These are phyloP conservation scores for Rhagonycha lutea DNA, from an alignment of 2,888 invertebrate species.

Conservation along the genomic window DNA sequence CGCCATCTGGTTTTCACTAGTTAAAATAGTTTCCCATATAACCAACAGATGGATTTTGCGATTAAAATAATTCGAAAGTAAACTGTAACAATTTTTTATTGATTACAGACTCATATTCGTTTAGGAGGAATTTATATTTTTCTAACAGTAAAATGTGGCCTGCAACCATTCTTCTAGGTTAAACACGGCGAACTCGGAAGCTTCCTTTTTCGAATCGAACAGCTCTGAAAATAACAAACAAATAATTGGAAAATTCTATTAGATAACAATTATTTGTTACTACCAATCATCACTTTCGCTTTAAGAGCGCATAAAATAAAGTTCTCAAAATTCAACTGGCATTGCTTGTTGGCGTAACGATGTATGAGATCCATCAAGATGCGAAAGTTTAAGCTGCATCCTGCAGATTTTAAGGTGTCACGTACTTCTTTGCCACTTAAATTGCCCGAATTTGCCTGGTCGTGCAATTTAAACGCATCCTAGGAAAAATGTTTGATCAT, in stretches of 20 bases:
- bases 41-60: too few species aligned
- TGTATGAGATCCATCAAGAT: background rate
- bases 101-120: too few species aligned
- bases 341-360: background rate
- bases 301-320: background rate
- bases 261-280: background rate
- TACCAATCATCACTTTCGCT: background rate
- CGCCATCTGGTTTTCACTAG: background rate
- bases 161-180: background rate
- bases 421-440: background rate
- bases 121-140: too few species aligned
- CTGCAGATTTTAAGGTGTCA: background rate
- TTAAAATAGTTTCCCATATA: too few species aligned
- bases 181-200: background rate
- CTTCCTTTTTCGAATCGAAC: slow-evolving; percentile 47
- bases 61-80: too few species aligned
- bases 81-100: too few species aligned
- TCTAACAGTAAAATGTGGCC: background rate
- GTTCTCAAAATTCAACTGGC: background rate
- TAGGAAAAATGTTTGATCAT: slow-evolving; percentile 15
- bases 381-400: background rate
- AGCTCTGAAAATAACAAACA: slow-evolving; percentile 66
- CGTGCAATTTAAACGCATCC: background rate
- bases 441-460: background rate
- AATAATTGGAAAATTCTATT: background rate